Base-by-base conservation (phyloP, 2,113 vertebrate species). In the Romanogobio albipinnatus region DNA sequence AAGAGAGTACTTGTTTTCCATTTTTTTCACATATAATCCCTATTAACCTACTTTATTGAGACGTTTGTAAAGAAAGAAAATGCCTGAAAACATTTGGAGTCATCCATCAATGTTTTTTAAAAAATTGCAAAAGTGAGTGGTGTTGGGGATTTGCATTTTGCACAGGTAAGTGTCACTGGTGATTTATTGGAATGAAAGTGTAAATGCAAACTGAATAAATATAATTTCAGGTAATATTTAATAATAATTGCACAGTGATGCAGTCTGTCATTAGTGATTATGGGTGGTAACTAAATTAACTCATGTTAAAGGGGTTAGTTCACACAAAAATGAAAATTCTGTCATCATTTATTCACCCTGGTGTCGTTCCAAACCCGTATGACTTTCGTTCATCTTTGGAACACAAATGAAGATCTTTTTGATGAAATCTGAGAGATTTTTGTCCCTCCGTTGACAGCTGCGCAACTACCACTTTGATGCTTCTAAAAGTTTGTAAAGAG, bases 221-320 rank as follows among this genome's bases (percentile, higher is more conserved):
- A 43, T 45, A n/a, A 71, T 71, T 71, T 71, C 39, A 73, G 70
- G 43, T 22, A 71, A n/a, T n/a, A n/a, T n/a, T n/a, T n/a, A n/a
- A n/a, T n/a, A n/a, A 43, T 70, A 9, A 9, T 11, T 17, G 15
- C 19, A 9, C 22, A 53, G 14, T 71, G 68, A 43, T 39, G 43
- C 36, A 10, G 8, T 24, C 58, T 59, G 58, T 70, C 17, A 39
- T 39, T 43, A 19, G 1, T 39, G 66, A 70, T 43, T 19, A 43
- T 43, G 19, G 39, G 13, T 45, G 22, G 22, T 45, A 68, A 39
- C 3, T 19, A n/a, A n/a, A 0, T 3, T 36, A 39, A 68, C 68
- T 71, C 1, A 71, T 71, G 19, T 45, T 45, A 43, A 51, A 29
- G 2, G 2, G 29, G 29, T 29, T 29, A 29, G 29, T 29, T 29